phyloP scores from a whole-genome alignment of 2,113 vertebrate genomes.

The Vidua chalybeata region DNA sequence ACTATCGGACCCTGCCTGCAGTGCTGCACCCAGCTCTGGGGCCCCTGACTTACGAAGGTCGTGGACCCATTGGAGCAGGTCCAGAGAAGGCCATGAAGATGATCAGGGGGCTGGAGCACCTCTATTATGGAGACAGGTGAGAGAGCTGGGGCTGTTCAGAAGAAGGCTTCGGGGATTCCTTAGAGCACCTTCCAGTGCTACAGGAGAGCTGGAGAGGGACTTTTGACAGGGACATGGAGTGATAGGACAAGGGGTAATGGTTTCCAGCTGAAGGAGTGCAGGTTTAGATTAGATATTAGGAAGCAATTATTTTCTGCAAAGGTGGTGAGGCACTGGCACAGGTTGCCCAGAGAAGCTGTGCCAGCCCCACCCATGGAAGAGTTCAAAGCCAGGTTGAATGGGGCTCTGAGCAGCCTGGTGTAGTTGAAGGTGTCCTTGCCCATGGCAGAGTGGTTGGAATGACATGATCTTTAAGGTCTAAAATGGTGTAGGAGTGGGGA shows the following conservation, averaged over 20 bases:
- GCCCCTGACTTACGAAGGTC: rapidly evolving
- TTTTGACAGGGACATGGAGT: not conserved
- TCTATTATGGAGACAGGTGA: not conserved
- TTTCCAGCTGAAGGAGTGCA: not conserved
- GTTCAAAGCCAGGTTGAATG: not conserved
- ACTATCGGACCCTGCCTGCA: not conserved
- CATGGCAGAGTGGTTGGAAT: not conserved
- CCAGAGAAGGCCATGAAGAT: not conserved
- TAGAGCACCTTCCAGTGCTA: not conserved
- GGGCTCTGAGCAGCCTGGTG: not conserved
- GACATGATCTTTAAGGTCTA: not conserved
- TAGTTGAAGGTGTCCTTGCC: not conserved
- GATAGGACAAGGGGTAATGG: not conserved
- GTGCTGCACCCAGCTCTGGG: not conserved
- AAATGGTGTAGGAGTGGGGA: not conserved
- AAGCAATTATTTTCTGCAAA: not conserved
- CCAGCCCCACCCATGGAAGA: too few relatives aligned
- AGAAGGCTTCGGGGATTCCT: not conserved
- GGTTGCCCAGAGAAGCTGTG: not conserved
- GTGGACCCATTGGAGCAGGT: not conserved
- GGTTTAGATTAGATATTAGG: not conserved
- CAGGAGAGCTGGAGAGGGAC: not conserved
- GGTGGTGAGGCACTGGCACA: not conserved
- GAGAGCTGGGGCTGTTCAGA: not conserved
- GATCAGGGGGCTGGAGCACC: not conserved